Conservation (phyloP, 1,140 invertebrate species). For the Aphidius ervi region DNA sequence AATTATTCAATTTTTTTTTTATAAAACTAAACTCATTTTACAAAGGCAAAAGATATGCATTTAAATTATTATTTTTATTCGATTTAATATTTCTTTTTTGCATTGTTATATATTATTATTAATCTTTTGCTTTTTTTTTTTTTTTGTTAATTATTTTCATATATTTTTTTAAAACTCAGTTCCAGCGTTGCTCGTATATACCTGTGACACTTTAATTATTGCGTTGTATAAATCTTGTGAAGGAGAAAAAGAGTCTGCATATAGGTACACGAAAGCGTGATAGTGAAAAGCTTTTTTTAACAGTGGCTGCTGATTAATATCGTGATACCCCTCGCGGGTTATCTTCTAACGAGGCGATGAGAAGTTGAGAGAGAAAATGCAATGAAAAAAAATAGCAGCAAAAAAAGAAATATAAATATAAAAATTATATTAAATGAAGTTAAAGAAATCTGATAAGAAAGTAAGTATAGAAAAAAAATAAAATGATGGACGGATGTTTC, state of each 20-base stretch:
- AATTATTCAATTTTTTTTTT: constrained; percentile 49
- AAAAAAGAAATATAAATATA: background rate
- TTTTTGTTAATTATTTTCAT: constrained; percentile 24
- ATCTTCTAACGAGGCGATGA: constrained; percentile 21
- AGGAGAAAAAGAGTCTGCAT: constrained; percentile 26
- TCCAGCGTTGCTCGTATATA: constrained; percentile 41
- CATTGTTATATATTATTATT: constrained; percentile 6
- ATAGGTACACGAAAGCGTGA: constrained; percentile 25
- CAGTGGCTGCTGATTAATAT: constrained; percentile 20
- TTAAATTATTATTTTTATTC: background rate
- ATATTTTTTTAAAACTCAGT: constrained; percentile 25
- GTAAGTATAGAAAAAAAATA: background rate
- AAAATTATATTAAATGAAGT: no score
- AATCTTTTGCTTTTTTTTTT: background rate
- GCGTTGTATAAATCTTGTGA: constrained; percentile 43
- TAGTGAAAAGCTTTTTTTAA: constrained; percentile 24
- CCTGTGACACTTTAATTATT: constrained; percentile 51
- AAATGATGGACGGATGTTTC: no score
- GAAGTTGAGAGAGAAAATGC: constrained; percentile 9
- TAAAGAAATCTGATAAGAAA: background rate
- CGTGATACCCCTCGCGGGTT: constrained; percentile 20
- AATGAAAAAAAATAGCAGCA: constrained; percentile 10
- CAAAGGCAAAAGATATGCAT: background rate
- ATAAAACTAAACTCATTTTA: constrained; percentile 38
- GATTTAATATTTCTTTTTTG: constrained; percentile 3